Evolutionary conservation across 2,797 vertebrate species (phyloP), one percentile per base, ranked within the genome.

Genomic region (Phaenicophaeus curvirostris): DNA sequence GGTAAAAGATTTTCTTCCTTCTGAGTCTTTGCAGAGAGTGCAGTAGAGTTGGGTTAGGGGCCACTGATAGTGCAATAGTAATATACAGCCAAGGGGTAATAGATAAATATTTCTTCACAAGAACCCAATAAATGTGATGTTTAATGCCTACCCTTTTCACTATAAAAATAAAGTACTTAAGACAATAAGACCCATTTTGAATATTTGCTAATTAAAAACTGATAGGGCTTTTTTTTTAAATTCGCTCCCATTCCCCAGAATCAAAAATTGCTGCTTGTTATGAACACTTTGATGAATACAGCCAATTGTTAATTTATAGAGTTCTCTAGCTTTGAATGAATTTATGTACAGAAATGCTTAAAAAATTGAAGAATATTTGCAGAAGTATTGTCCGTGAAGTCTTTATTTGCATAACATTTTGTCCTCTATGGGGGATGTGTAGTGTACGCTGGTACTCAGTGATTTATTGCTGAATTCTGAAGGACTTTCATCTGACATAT

Each of bases 401-500:
- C 44, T 74, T 83, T 55, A 72, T 89, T 86, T 75, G 37, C 35
- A 62, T 72, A 82, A 33, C n/a, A 74, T 12, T 46, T 6, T n/a
- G 18, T 80, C 24, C 27, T 80, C 27, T 72, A 0, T 17, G 9
- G 20, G 35, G 35, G 24, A 76, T 18, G 14, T n/a, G 12, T 25
- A 62, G 15, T 48, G 19, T 68, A 44, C 18, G n/a, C 65, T 82
- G n/a, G 44, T 68, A 74, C 61, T 80, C 2, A 0, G 42, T 67
- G 82, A 78, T 91, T 91, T 80, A 81, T 85, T 87, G 46, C 46
- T 92, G 76, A 63, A 81, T 92, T 91, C 91, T 89, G 69, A 92
- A 87, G 73, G 66, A 94, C 69, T 80, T 95, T 33, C 3, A 0
- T 73, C 88, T 91, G 59, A 72, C 39, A 73, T 35, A 66, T 3